Evolutionary conservation across 1,140 invertebrate species (phyloP), one percentile per base, ranked within the genome.

Genomic region (Pseudomyrmex gracilis): DNA sequence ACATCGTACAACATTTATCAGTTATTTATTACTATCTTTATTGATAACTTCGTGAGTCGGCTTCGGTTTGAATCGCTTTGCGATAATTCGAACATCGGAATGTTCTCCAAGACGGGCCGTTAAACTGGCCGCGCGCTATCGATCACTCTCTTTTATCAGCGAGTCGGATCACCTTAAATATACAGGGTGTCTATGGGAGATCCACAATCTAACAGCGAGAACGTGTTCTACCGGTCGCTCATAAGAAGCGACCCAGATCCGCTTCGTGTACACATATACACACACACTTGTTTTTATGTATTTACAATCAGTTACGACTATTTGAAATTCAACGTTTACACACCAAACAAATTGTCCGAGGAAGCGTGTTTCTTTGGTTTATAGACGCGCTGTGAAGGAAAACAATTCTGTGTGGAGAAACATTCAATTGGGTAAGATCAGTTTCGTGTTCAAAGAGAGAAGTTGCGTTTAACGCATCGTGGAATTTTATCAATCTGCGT

Each of bases 141-240:
- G 87, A 89, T 89, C 83, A 85, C 66, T 76, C 66, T 58, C 34
- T 47, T 64, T 88, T 88, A 88, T 88, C 87, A 63, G n/a, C 76
- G 73, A 68, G 86, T 73, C 74, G 86, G 85, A 88, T 88, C 87
- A 78, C 60, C 43, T 57, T 77, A 73, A 73, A 88, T 88, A 88
- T 85, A 87, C 84, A 88, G 66, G n/a, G 22, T 71, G 76, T 80
- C 66, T 71, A 58, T 60, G 53, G 43, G 55, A 80, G 66, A 80
- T 80, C 15, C 43, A 34, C 34, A 34, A 80, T 80, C 76, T 80
- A 80, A 34, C 43, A 71, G 7, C 43, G 22, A 71, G 20, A 80
- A 80, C 76, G 45, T 80, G 66, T 80, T 80, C 22, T 24, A 78
- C 53, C 47, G 53, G 64, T 34, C 49, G 9, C 12, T 71, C 20